Percentiles rank a stretch among this genome's conserved stretches.
Evolutionary conservation across 1,140 invertebrate species (phyloP).

Genomic region (Subanguina moxae): DNA sequence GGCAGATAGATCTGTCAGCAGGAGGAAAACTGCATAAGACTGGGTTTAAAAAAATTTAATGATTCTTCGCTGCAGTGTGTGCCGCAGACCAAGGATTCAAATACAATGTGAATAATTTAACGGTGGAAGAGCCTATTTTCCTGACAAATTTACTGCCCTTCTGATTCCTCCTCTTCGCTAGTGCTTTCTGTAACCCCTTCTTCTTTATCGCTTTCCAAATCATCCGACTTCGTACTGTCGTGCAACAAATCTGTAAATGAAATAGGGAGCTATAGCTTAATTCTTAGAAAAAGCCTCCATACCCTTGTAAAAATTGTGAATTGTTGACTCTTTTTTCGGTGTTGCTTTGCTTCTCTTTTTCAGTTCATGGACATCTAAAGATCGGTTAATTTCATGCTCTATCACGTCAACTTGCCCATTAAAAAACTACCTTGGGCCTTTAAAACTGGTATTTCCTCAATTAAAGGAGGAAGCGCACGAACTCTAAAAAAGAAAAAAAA

Average conservation of each 20-base stretch:
- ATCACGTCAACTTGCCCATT: too few species aligned
- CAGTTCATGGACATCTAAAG: conserved; percentile 1
- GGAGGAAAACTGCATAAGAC: too few species aligned
- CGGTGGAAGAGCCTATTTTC: too few species aligned
- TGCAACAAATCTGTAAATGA: conserved; percentile 11
- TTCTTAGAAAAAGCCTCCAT: not conserved
- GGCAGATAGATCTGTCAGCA: too few species aligned
- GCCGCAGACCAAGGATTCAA: too few species aligned
- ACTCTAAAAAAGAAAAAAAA: not conserved
- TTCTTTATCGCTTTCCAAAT: not conserved
- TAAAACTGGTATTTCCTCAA: conserved; percentile 15
- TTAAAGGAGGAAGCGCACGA: conserved; percentile 3
- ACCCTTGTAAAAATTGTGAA: conserved; percentile 15
- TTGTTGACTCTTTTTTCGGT: conserved; percentile 7
- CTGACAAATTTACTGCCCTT: not conserved
- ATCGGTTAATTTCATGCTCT: not conserved
- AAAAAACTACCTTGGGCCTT: conserved; percentile 21
- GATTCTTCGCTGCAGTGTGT: too few species aligned
- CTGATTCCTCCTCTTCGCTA: not conserved
- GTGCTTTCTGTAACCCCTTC: not conserved
- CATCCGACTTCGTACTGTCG: conserved; percentile 8
- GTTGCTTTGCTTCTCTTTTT: conserved; percentile 16
- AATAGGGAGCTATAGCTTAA: not conserved
- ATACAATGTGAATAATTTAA: too few species aligned
- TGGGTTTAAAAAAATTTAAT: too few species aligned